These are phyloP conservation scores for Alloplasta piceator DNA, from an alignment of 2,888 invertebrate genomes.

Conservation along the genomic window DNA sequence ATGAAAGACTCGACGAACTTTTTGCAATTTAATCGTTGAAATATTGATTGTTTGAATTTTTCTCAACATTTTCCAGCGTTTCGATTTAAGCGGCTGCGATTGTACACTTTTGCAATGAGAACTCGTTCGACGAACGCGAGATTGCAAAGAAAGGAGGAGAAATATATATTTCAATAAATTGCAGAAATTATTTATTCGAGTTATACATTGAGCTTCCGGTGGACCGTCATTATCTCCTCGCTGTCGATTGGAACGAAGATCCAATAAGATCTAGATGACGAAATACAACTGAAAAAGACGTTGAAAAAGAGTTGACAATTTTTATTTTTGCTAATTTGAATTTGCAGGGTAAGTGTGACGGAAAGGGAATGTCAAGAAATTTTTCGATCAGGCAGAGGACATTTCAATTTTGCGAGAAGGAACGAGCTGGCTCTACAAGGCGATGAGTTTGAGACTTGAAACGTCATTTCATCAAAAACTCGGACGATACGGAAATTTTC, in stretches of 20 bases:
- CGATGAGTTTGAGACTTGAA: neutral
- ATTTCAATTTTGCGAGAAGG: slow-evolving; percentile 3
- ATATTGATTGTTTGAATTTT: no score
- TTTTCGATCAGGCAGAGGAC: neutral
- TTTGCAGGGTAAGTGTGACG: no score
- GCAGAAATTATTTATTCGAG: slow-evolving; percentile 42
- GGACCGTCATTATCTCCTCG: neutral
- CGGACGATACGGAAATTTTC: no score
- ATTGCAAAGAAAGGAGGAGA: slow-evolving; percentile 4
- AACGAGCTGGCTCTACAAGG: neutral
- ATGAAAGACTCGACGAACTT: neutral
- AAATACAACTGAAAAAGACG: slow-evolving; percentile 67
- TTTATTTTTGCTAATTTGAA: neutral
- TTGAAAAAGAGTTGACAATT: slow-evolving; percentile 15
- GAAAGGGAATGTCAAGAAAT: no score
- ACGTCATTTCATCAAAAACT: no score
- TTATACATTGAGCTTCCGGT: slow-evolving; percentile 27
- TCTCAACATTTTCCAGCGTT: no score
- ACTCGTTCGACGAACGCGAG: neutral
- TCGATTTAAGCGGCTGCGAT: no score
- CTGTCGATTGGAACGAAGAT: neutral
- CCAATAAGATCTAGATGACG: slow-evolving; percentile 58
- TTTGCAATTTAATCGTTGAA: no score
- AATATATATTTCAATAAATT: slow-evolving; percentile 22
- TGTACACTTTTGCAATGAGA: neutral